phyloP scores from a whole-genome alignment of 2,888 invertebrate genomes.

The Plagodis dolabraria region DNA sequence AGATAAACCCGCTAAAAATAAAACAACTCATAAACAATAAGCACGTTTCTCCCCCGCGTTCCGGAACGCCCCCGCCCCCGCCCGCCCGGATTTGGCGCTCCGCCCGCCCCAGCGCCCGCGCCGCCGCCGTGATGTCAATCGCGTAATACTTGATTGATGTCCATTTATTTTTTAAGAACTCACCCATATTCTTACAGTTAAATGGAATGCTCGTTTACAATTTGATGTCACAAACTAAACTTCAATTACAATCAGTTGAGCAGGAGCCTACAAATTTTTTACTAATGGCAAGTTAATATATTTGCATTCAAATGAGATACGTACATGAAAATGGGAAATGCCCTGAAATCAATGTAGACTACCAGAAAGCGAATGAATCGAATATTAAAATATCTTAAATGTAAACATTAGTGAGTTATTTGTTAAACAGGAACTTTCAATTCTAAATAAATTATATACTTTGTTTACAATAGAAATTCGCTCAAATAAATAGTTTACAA shows the following conservation, averaged over 20 bases:
- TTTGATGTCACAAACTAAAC: too few species aligned
- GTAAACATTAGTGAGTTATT: not conserved
- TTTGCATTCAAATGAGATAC: too few species aligned
- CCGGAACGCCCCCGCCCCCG: constrained; percentile 54
- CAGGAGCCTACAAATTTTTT: too few species aligned
- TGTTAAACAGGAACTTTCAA: not conserved
- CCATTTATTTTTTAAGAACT: not conserved
- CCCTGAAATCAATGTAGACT: too few species aligned
- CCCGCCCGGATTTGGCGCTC: constrained; percentile 45
- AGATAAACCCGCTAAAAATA: constrained; percentile 82
- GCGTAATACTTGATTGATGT: constrained; percentile 20
- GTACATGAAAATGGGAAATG: too few species aligned
- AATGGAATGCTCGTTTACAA: not conserved
- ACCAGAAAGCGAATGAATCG: too few species aligned
- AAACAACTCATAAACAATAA: constrained; percentile 76
- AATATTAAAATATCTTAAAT: too few species aligned
- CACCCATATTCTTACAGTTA: not conserved
- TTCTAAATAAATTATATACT: not conserved
- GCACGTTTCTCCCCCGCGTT: constrained; percentile 59
- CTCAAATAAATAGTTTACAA: not conserved
- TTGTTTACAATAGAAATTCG: not conserved
- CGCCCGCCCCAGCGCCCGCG: constrained; percentile 19
- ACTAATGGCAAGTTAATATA: too few species aligned
- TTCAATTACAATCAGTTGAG: too few species aligned
- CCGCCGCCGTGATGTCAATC: constrained; percentile 25